Conservation (phyloP, 1,140 invertebrate species). For the Drosophila watanabei region DNA sequence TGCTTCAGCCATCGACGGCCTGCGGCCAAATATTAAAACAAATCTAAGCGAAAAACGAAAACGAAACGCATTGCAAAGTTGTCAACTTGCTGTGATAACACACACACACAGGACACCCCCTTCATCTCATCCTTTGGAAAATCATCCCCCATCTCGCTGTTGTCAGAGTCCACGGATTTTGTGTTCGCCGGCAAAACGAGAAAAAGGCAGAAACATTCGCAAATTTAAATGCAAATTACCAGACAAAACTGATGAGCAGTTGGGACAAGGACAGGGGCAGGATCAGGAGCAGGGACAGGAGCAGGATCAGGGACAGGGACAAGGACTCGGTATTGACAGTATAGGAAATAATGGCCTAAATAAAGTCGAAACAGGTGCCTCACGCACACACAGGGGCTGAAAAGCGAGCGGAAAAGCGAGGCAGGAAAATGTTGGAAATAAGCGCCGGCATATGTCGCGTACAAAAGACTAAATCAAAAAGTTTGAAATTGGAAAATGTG, state of each 20-base stretch:
- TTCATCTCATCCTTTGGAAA: neutral
- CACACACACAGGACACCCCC: slow-evolving; percentile 7
- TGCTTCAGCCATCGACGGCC: slow-evolving; percentile 47
- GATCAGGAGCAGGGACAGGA: neutral
- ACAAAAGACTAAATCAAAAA: slow-evolving; percentile 43
- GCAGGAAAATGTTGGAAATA: slow-evolving; percentile 12
- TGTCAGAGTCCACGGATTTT: slow-evolving; percentile 34
- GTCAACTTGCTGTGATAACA: slow-evolving; percentile 77
- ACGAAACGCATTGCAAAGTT: slow-evolving; percentile 81
- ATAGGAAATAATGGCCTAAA: slow-evolving; percentile 74
- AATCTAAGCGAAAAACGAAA: slow-evolving; percentile 76
- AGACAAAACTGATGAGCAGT: slow-evolving; percentile 56
- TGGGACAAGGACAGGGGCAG: neutral
- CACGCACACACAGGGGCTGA: neutral
- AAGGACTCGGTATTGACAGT: slow-evolving; percentile 54
- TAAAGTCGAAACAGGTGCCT: slow-evolving; percentile 30
- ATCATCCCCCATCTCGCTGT: neutral
- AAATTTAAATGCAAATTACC: slow-evolving; percentile 83
- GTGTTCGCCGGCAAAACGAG: slow-evolving; percentile 60
- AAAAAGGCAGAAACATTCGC: slow-evolving; percentile 81
- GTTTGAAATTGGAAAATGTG: slow-evolving; percentile 24
- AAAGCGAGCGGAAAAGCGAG: slow-evolving; percentile 11
- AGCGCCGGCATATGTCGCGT: slow-evolving; percentile 64
- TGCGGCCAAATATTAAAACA: slow-evolving; percentile 79
- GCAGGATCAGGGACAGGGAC: neutral